A percentile compares a stretch with the other conserved stretches of the same genome.
phyloP scores from a whole-genome alignment of 2,113 vertebrate species.

The Ramphastos sulfuratus region DNA sequence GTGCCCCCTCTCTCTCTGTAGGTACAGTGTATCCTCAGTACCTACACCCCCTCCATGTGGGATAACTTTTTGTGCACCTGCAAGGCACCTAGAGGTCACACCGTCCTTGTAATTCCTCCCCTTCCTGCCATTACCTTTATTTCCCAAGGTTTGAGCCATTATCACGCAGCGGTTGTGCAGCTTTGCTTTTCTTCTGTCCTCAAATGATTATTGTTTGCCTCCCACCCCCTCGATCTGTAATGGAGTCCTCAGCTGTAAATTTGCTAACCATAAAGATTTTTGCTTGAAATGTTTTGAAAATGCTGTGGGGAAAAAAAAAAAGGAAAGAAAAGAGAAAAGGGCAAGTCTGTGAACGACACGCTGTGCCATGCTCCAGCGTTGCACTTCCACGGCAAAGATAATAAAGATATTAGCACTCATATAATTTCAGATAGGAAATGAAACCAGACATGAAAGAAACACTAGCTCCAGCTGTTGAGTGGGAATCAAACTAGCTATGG shows the following conservation, averaged over 20 bases:
- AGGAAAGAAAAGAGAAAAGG: not conserved
- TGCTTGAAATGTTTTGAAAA: conserved; percentile 60
- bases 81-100: conserved; percentile 27
- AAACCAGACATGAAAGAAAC: conserved; percentile 34
- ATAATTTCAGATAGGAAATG: conserved; percentile 63
- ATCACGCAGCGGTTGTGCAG: conserved; percentile 42
- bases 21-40: not conserved
- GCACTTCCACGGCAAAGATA: conserved; percentile 37
- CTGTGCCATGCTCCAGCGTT: not conserved
- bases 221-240: not conserved
- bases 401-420: conserved; percentile 65
- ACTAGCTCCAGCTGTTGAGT: conserved; percentile 45
- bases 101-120: conserved; percentile 36
- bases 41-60: not conserved
- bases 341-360: not conserved
- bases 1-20: conserved; percentile 1
- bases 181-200: not conserved
- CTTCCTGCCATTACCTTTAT: conserved; percentile 46
- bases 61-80: conserved; percentile 25
- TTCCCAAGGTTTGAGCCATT: conserved; percentile 18
- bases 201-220: conserved; percentile 38
- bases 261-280: conserved; percentile 63
- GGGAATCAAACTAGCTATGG: conserved; percentile 61
- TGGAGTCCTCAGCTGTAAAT: conserved; percentile 64
- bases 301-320: not conserved